phyloP scores from a whole-genome alignment of 2,888 invertebrate genomes.

The Diloba caeruleocephala region DNA sequence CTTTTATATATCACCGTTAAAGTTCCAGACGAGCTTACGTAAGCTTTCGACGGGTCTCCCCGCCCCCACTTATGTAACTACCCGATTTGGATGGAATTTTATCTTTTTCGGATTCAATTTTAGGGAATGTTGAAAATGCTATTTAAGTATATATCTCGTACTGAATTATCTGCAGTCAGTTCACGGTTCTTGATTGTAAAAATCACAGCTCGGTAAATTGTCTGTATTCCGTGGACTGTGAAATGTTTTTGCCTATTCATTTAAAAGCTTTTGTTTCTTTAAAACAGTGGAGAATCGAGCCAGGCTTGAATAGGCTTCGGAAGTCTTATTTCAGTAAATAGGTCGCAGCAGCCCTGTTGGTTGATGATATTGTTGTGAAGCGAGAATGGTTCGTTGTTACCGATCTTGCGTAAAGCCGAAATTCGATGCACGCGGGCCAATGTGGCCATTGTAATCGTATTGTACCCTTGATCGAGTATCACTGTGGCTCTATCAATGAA shows the following conservation, averaged over 20 bases:
- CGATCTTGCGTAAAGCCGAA: constrained; percentile 27
- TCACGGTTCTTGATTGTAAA: constrained; percentile 12
- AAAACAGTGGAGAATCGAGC: constrained; percentile 31
- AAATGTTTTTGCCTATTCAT: constrained; percentile 19
- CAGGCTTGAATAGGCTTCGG: constrained; percentile 37
- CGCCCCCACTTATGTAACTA: constrained; percentile 85
- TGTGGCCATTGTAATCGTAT: constrained; percentile 63
- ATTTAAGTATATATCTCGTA: constrained; percentile 49
- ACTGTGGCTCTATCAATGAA: constrained; percentile 63
- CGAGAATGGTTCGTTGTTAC: constrained; percentile 17
- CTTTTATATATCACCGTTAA: constrained; percentile 56
- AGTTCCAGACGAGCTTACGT: constrained; percentile 80
- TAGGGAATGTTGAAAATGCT: constrained; percentile 64
- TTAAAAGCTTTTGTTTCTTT: constrained; percentile 49
- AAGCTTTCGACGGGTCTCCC: constrained; percentile 74
- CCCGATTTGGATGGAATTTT: constrained; percentile 70
- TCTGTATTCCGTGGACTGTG: constrained; percentile 11
- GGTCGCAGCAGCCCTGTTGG: constrained; percentile 46
- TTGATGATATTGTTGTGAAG: constrained; percentile 30
- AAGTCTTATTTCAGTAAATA: constrained; percentile 44
- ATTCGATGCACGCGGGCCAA: constrained; percentile 55
- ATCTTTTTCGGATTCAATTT: constrained; percentile 68
- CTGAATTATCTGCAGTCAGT: constrained; percentile 28
- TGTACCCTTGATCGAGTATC: constrained; percentile 62
- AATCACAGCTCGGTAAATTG: constrained; percentile 14